These are phyloP conservation scores for Thaumetopoea pityocampa DNA, from an alignment of 1,140 invertebrate genomes.

Conservation along the genomic window DNA sequence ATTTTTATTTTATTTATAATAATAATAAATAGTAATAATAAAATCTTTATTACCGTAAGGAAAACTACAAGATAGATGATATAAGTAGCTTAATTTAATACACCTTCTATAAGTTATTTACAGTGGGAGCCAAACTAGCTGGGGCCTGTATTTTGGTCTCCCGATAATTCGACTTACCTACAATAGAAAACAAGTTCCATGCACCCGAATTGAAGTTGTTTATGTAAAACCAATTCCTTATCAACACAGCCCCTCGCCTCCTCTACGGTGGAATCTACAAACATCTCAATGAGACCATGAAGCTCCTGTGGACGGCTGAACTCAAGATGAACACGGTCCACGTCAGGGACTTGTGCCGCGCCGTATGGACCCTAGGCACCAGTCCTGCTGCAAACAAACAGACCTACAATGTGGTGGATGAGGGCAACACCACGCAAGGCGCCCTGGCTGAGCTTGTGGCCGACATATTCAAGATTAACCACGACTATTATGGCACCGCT, in stretches of 20 bases:
- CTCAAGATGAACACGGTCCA: constrained; percentile 93
- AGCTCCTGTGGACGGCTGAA: constrained; percentile 90
- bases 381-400: constrained; percentile 73
- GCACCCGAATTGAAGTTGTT: too few species aligned
- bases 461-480: constrained; percentile 90
- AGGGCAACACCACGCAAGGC: constrained; percentile 89
- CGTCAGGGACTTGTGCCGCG: constrained; percentile 87
- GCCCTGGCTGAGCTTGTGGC: constrained; percentile 85
- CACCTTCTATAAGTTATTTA: too few species aligned
- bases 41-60: too few species aligned
- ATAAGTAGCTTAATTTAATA: too few species aligned
- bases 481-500: constrained; percentile 89
- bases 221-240: too few species aligned
- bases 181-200: too few species aligned
- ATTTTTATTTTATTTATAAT: too few species aligned
- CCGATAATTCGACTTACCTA: too few species aligned
- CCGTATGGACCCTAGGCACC: constrained; percentile 80
- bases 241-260: constrained; percentile 84
- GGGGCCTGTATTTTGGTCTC: too few species aligned
- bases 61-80: too few species aligned
- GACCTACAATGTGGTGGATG: constrained; percentile 90
- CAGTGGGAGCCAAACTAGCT: too few species aligned
- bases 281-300: constrained; percentile 92
- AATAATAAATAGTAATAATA: too few species aligned
- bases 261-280: constrained; percentile 92